Percentiles rank a stretch among this genome's conserved stretches.
phyloP scores from a whole-genome alignment of 2,113 vertebrate genomes.

The Osmerus mordax region DNA sequence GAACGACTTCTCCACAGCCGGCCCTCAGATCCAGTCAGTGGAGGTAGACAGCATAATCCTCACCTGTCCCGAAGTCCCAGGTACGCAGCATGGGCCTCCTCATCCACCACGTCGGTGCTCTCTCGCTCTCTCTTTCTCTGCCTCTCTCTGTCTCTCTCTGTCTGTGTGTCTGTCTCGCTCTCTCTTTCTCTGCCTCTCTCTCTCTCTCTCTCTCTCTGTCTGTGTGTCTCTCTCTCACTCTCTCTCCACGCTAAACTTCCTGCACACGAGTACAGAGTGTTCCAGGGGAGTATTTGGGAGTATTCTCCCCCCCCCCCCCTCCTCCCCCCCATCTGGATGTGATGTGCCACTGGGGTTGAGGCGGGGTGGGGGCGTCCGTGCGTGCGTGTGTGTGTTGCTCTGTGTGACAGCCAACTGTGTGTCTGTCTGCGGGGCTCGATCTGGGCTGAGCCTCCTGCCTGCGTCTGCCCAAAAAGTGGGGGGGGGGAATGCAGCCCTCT shows the following conservation, averaged over 20 bases:
- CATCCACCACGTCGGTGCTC: background rate
- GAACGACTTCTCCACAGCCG: slow-evolving; percentile 76
- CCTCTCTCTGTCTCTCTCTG: too few species aligned
- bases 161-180: too few species aligned
- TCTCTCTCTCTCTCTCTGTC: too few species aligned
- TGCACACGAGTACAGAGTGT: too few species aligned
- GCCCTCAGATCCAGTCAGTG: slow-evolving; percentile 74
- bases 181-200: too few species aligned
- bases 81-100: slow-evolving; percentile 62
- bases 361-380: background rate
- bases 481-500: slow-evolving; percentile 36
- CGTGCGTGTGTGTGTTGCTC: background rate
- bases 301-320: too few species aligned
- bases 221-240: too few species aligned
- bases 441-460: slow-evolving; percentile 26
- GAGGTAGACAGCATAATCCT: slow-evolving; percentile 80
- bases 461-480: slow-evolving; percentile 2
- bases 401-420: background rate
- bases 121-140: too few species aligned
- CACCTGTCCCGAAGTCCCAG: slow-evolving; percentile 76
- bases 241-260: too few species aligned
- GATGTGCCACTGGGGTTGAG: background rate
- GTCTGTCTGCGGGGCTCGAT: slow-evolving; percentile 12
- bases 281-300: too few species aligned
- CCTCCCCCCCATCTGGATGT: background rate